Conservation (phyloP, 2,888 invertebrate genomes). For the Labia minor region DNA sequence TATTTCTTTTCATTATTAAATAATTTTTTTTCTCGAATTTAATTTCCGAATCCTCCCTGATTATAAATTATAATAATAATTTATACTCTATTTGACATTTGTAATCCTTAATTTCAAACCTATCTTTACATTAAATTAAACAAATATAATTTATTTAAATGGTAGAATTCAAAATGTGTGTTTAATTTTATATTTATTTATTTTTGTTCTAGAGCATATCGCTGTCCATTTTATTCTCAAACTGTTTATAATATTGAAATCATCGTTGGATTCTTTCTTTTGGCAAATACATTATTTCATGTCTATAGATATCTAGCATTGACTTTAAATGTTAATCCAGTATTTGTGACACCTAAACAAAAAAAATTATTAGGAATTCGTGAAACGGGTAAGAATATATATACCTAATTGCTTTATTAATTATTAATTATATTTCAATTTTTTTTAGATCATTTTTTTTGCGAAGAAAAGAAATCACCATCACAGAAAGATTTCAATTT, state of each 20-base stretch:
- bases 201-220: conserved; percentile 33
- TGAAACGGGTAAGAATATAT: conserved; percentile 33
- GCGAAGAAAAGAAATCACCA: neutral
- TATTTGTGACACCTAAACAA: conserved; percentile 42
- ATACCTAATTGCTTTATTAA: neutral
- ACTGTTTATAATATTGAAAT: conserved; percentile 25
- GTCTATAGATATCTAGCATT: conserved; percentile 40
- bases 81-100: too few relatives aligned
- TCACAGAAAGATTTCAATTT: neutral
- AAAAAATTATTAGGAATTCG: conserved; percentile 43
- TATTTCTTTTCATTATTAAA: too few relatives aligned
- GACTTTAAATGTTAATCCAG: conserved; percentile 36
- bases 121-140: too few relatives aligned
- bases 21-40: too few relatives aligned
- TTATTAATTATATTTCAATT: neutral
- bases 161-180: too few relatives aligned
- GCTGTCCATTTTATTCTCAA: conserved; percentile 26
- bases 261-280: conserved; percentile 24
- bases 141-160: too few relatives aligned
- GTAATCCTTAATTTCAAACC: too few relatives aligned
- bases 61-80: too few relatives aligned
- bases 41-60: too few relatives aligned
- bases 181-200: neutral
- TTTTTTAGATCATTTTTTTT: neutral
- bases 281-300: conserved; percentile 33